Conservation (phyloP, 2,888 invertebrate species). For the Coelinius sp. region DNA sequence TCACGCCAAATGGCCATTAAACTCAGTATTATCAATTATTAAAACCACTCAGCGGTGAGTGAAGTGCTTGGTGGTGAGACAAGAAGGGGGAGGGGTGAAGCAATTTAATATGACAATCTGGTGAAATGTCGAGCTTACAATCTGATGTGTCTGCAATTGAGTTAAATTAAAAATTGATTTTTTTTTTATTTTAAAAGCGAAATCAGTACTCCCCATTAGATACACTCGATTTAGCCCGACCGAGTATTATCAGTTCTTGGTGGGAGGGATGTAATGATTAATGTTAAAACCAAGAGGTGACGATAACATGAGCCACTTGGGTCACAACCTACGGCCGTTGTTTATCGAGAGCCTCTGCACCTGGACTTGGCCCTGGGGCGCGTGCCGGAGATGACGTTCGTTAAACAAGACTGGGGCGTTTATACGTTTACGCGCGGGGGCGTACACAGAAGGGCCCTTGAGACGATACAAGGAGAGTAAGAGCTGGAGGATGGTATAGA, state of each 20-base stretch:
- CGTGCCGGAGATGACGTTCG: slow-evolving; percentile 39
- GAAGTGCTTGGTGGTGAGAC: too few relatives aligned
- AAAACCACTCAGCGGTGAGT: slow-evolving; percentile 37
- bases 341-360: slow-evolving; percentile 33
- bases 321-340: background rate
- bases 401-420: slow-evolving; percentile 37
- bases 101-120: background rate
- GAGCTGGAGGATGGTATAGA: slow-evolving; percentile 53
- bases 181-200: background rate
- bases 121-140: background rate
- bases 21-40: slow-evolving; percentile 8
- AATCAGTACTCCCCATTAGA: background rate
- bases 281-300: background rate
- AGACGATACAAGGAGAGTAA: slow-evolving; percentile 48
- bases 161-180: background rate
- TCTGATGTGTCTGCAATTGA: background rate
- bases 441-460: slow-evolving; percentile 42
- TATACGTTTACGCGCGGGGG: slow-evolving; percentile 37
- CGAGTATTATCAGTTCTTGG: too few relatives aligned
- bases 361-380: slow-evolving; percentile 34
- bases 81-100: too few relatives aligned
- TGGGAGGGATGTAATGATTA: background rate
- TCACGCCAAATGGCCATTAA: slow-evolving; percentile 13
- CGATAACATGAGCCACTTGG: slow-evolving; percentile 4
- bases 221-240: background rate